Evolutionary conservation across 2,888 invertebrate species (phyloP).

Genomic region (Hirtodrosophila alboralis): DNA sequence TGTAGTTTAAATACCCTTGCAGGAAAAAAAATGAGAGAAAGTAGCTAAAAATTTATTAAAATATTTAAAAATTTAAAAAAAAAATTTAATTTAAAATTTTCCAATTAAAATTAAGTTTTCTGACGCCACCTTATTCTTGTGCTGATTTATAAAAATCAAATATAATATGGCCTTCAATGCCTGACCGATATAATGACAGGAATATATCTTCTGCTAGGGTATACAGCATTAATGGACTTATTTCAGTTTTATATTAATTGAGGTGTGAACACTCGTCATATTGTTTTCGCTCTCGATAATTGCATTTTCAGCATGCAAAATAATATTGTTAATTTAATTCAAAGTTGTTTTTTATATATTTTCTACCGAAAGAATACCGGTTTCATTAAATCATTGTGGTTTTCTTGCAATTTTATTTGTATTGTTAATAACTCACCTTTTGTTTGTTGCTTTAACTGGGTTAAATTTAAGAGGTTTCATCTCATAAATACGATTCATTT

Average conservation of each 20-base stretch:
- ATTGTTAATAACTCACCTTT: no score
- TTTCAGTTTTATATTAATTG: conserved; percentile 9
- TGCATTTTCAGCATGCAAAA: conserved; percentile 29
- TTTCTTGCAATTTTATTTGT: conserved; percentile 31
- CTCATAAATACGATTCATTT: conserved; percentile 18
- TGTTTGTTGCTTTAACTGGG: conserved; percentile 1
- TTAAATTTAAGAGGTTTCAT: conserved; percentile 64
- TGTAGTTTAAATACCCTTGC: conserved; percentile 12
- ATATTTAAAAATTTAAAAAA: no score
- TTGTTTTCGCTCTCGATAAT: conserved; percentile 22
- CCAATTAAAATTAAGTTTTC: no score
- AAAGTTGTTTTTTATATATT: conserved; percentile 35
- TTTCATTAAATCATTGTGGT: conserved; percentile 70
- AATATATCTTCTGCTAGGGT: conserved; percentile 1
- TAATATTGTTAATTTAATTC: conserved; percentile 52
- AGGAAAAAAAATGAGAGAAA: no score
- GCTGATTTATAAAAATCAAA: no score
- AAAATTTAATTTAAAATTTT: no score
- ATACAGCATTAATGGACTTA: conserved; percentile 1
- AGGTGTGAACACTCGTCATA: conserved; percentile 20
- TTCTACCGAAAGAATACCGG: conserved; percentile 48
- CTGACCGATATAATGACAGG: no score
- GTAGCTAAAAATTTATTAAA: no score
- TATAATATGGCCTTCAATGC: no score
- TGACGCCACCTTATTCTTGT: no score